phyloP scores from a whole-genome alignment of 2,113 vertebrate genomes.

The Plotosus lineatus region DNA sequence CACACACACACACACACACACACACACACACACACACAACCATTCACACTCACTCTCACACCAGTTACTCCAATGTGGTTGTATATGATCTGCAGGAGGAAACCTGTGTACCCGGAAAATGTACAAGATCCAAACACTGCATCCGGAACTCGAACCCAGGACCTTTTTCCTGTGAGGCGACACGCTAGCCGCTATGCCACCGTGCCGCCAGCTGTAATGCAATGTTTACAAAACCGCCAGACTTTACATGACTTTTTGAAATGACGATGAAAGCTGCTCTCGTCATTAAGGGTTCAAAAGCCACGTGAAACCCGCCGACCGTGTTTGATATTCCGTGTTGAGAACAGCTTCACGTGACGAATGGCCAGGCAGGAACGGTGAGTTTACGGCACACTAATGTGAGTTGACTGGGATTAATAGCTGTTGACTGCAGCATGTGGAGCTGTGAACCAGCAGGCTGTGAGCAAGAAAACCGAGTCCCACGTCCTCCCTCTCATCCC shows the following conservation, averaged over 20 bases:
- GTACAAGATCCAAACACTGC: no score
- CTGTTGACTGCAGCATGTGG: slow-evolving; percentile 49
- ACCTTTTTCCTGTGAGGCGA: no score
- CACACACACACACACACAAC: no score
- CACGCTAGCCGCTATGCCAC: no score
- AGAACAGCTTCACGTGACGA: slow-evolving; percentile 29
- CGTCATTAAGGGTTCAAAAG: background rate
- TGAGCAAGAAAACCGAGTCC: slow-evolving; percentile 27
- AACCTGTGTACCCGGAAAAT: no score
- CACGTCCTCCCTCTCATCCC: slow-evolving; percentile 8
- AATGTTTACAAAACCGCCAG: background rate
- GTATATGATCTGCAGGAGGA: no score
- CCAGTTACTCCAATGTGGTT: no score
- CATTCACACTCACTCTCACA: no score
- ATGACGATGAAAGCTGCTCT: background rate
- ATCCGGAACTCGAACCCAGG: no score
- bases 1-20: no score
- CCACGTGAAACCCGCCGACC: background rate
- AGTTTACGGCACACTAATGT: slow-evolving; percentile 34
- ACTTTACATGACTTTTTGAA: background rate
- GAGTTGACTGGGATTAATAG: slow-evolving; percentile 53
- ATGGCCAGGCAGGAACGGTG: slow-evolving; percentile 1
- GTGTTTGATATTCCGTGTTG: slow-evolving; percentile 26
- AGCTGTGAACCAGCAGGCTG: slow-evolving; percentile 44
- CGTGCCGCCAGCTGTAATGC: background rate